Conservation (phyloP, 2,113 vertebrate genomes). For the Oriolus oriolus region DNA sequence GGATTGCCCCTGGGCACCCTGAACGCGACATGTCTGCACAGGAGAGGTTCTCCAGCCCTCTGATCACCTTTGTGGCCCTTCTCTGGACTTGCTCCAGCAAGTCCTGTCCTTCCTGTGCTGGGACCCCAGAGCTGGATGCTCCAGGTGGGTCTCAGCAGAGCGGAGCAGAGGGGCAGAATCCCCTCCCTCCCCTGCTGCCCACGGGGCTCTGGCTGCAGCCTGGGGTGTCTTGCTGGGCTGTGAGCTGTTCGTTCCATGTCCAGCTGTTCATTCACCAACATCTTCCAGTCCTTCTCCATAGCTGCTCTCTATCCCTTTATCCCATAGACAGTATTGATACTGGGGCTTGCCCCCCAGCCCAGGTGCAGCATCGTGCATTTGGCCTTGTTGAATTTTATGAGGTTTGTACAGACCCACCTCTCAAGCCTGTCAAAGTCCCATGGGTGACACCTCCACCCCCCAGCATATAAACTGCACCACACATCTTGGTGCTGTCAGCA, state of each 20-base stretch:
- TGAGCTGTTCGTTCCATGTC: not conserved
- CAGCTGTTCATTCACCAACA: not conserved
- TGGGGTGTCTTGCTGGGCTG: not conserved
- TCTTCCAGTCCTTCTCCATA: not conserved
- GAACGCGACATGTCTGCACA: not conserved
- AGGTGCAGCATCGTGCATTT: not conserved
- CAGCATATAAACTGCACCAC: rapidly evolving
- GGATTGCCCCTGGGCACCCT: too few relatives aligned
- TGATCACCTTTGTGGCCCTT: not conserved
- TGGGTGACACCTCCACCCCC: not conserved
- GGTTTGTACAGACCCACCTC: not conserved
- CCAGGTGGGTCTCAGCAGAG: not conserved
- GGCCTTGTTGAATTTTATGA: not conserved
- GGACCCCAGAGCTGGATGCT: not conserved
- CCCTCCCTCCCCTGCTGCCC: not conserved
- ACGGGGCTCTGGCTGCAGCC: not conserved
- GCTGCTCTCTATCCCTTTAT: not conserved
- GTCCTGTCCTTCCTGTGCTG: rapidly evolving
- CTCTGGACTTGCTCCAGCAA: rapidly evolving
- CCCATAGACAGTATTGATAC: not conserved
- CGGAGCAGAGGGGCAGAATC: not conserved
- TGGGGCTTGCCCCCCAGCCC: rapidly evolving
- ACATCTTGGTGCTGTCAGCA: not conserved
- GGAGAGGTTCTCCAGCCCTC: not conserved
- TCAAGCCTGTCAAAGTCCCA: not conserved